These are phyloP conservation scores for Sander lucioperca DNA, from an alignment of 2,113 vertebrate species.

Conservation along the genomic window DNA sequence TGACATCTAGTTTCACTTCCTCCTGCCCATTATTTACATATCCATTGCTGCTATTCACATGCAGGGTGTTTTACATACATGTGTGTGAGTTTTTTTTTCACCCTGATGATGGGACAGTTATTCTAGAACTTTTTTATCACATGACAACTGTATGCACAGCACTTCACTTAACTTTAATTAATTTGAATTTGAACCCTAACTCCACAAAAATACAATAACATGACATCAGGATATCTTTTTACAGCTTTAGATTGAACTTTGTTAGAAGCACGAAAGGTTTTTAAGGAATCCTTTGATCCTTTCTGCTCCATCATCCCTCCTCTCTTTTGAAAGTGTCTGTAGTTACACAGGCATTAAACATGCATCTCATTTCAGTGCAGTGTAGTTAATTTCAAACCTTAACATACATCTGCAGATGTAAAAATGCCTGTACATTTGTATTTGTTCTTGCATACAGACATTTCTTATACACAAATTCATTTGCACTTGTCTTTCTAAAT, in stretches of 20 bases:
- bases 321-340: not conserved
- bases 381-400: not conserved
- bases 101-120: not conserved
- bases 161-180: too few species aligned
- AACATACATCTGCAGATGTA: slow-evolving; percentile 1
- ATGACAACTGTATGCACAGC: not conserved
- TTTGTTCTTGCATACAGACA: not conserved
- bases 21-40: not conserved
- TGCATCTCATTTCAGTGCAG: not conserved
- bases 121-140: not conserved
- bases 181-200: too few species aligned
- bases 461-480: not conserved
- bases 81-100: not conserved
- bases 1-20: not conserved
- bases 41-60: not conserved
- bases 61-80: not conserved
- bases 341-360: not conserved
- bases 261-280: not conserved
- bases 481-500: slow-evolving; percentile 2
- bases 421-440: not conserved
- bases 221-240: not conserved
- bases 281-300: not conserved
- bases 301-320: not conserved
- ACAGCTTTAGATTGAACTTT: not conserved
- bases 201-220: not conserved